Evolutionary conservation across 2,113 vertebrate genomes (phyloP).

Genomic region (Notothenia coriiceps): DNA sequence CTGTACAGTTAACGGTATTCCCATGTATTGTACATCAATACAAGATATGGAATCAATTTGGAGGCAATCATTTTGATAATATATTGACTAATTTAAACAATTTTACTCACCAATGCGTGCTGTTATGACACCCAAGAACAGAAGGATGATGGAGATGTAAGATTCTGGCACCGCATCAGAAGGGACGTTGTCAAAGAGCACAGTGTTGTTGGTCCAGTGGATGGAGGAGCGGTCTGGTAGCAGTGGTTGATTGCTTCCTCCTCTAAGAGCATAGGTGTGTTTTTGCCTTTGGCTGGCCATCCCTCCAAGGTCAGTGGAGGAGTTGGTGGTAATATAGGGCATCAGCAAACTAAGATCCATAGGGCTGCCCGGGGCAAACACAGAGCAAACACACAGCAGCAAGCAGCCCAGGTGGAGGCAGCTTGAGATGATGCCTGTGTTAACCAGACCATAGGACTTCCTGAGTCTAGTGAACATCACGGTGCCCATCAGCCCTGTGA

Average conservation of each 20-base stretch:
- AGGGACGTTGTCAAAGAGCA: conserved; percentile 84
- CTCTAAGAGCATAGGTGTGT: conserved; percentile 75
- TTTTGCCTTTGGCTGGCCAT: conserved; percentile 77
- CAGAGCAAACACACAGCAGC: conserved; percentile 85
- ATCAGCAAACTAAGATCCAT: conserved; percentile 83
- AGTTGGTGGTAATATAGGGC: conserved; percentile 73
- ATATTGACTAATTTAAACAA: conserved; percentile 2
- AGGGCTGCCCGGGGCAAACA: conserved; percentile 87
- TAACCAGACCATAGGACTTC: conserved; percentile 82
- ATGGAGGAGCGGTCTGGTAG: conserved; percentile 85
- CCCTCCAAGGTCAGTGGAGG: conserved; percentile 66
- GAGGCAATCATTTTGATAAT: neutral
- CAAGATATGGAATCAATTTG: neutral
- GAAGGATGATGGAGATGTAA: conserved; percentile 84
- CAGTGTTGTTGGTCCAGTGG: conserved; percentile 89
- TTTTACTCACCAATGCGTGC: conserved; percentile 83
- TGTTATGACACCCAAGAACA: conserved; percentile 87
- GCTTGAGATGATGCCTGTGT: conserved; percentile 85
- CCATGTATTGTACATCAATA: neutral
- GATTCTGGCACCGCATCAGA: conserved; percentile 80
- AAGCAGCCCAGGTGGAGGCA: conserved; percentile 85
- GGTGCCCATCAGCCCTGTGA: conserved; percentile 84
- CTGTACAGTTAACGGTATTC: neutral
- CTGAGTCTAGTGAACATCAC: conserved; percentile 85
- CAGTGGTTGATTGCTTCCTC: conserved; percentile 85